Evolutionary conservation across 2,113 vertebrate genomes (phyloP).

Genomic region (Myanophis thanlyinensis): DNA sequence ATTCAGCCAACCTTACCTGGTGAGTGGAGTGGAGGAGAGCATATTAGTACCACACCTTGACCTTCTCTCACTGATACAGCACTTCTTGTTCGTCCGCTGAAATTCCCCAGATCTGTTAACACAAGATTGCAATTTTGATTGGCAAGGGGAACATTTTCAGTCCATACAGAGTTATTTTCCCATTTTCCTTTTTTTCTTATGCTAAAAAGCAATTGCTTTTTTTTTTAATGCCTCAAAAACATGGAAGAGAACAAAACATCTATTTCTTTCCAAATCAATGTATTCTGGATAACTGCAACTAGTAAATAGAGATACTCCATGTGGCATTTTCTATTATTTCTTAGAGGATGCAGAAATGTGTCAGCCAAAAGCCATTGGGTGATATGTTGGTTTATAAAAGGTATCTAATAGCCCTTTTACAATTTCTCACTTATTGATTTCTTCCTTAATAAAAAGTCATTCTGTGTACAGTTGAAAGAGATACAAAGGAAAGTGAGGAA

Average conservation of each 20-base stretch:
- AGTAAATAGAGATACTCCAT: slow-evolving; percentile 3
- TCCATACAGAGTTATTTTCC: not conserved
- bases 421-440: slow-evolving; percentile 15
- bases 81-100: slow-evolving; percentile 85
- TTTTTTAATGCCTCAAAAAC: slow-evolving; percentile 36
- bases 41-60: slow-evolving; percentile 96
- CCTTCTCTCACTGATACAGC: slow-evolving; percentile 93
- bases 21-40: slow-evolving; percentile 90
- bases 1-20: slow-evolving; percentile 78
- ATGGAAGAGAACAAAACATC: not conserved
- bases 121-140: slow-evolving; percentile 57
- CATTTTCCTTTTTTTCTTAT: slow-evolving; percentile 37
- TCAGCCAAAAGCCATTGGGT: not conserved
- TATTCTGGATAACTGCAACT: slow-evolving; percentile 9
- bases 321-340: slow-evolving; percentile 16
- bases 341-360: not conserved
- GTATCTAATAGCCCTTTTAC: slow-evolving; percentile 1
- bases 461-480: not conserved
- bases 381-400: slow-evolving; percentile 1
- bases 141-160: not conserved
- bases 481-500: not conserved
- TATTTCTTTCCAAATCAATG: slow-evolving; percentile 35
- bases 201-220: not conserved
- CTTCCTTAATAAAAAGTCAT: not conserved
- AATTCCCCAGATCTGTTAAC: slow-evolving; percentile 87